Conservation (phyloP, 2,888 invertebrate species). For the Leucophenga maculata region DNA sequence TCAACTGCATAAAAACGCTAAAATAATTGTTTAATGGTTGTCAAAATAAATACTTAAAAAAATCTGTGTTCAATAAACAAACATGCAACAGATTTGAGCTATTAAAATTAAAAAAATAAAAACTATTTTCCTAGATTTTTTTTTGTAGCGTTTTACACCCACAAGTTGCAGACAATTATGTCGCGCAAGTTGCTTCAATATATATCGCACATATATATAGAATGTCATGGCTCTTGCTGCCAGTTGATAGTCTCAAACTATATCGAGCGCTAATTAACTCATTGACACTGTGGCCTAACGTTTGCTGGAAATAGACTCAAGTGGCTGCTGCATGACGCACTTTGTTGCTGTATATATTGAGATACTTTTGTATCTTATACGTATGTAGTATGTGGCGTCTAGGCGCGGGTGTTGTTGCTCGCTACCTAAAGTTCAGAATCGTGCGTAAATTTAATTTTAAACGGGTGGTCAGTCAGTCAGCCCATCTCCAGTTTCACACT, state of each 20-base stretch:
- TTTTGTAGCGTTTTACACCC: constrained; percentile 25
- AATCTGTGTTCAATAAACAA: neutral
- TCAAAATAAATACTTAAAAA: neutral
- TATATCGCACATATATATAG: constrained; percentile 3
- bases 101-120: constrained; percentile 8
- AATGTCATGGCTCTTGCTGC: constrained; percentile 9
- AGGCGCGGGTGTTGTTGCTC: constrained; percentile 29
- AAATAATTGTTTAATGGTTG: neutral
- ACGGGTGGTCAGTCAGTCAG: neutral
- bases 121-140: constrained; percentile 40
- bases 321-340: constrained; percentile 21
- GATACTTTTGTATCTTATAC: neutral
- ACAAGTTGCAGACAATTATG: neutral
- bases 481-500: neutral
- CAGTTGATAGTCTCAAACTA: constrained; percentile 32
- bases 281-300: constrained; percentile 59
- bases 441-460: constrained; percentile 57
- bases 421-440: constrained; percentile 46
- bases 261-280: constrained; percentile 64
- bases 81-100: constrained; percentile 14
- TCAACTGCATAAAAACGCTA: too few relatives aligned
- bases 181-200: constrained; percentile 20
- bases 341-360: neutral
- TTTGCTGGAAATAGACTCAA: constrained; percentile 9
- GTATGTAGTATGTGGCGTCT: constrained; percentile 53